phyloP scores from a whole-genome alignment of 2,888 invertebrate species.

The Drosophila percnosoma region DNA sequence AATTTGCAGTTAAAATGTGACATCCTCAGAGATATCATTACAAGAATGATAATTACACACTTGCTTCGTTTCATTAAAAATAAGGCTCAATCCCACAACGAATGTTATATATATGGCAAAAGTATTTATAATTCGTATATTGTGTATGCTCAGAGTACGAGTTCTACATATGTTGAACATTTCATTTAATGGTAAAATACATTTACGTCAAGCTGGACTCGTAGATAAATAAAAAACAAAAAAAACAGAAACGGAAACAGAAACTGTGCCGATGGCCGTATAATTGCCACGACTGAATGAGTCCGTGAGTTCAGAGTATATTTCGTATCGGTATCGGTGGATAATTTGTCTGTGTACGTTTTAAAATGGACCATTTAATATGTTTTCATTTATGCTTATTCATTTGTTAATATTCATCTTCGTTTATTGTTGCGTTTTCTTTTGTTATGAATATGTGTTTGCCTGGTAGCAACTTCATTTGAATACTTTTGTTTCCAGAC shows the following conservation, averaged over 20 bases:
- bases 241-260: conserved; percentile 1
- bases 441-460: conserved; percentile 39
- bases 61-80: conserved; percentile 37
- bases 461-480: conserved; percentile 53
- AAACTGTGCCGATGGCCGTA: conserved; percentile 45
- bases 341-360: conserved; percentile 69
- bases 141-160: conserved; percentile 6
- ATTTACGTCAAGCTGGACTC: neutral
- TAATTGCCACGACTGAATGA: conserved; percentile 47
- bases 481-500: conserved; percentile 59
- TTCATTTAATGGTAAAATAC: conserved; percentile 65
- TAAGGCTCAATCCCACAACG: conserved; percentile 62
- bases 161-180: conserved; percentile 25
- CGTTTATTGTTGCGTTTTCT: conserved; percentile 49
- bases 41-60: conserved; percentile 31
- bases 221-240: neutral
- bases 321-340: conserved; percentile 69
- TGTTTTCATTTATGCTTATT: conserved; percentile 45
- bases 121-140: conserved; percentile 5
- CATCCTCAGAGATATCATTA: conserved; percentile 14
- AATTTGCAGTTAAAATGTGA: conserved; percentile 23
- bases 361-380: conserved; percentile 75
- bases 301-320: conserved; percentile 33
- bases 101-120: conserved; percentile 34
- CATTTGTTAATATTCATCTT: conserved; percentile 55